phyloP scores from a whole-genome alignment of 2,888 invertebrate genomes.

The Cephus sareptanus region DNA sequence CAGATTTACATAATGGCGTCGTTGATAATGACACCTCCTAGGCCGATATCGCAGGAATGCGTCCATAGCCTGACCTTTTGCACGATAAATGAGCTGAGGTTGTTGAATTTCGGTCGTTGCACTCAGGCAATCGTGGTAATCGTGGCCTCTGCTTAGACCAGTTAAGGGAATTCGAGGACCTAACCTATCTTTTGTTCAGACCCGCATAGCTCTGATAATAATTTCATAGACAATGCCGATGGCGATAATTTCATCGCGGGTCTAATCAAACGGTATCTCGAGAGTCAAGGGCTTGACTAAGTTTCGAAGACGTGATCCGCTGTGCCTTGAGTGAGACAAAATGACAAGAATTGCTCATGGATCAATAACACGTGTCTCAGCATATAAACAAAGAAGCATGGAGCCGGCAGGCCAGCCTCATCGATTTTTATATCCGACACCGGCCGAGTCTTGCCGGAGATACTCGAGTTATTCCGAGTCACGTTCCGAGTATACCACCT shows the following conservation, averaged over 20 bases:
- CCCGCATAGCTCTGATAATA: background rate
- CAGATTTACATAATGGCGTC: background rate
- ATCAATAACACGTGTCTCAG: slow-evolving; percentile 44
- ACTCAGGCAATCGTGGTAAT: background rate
- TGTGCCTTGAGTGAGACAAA: background rate
- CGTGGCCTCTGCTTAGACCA: background rate
- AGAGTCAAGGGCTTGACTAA: background rate
- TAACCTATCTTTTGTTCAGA: background rate
- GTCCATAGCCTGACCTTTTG: background rate
- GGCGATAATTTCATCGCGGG: background rate
- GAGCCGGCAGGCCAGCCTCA: slow-evolving; percentile 42
- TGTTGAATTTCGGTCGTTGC: background rate
- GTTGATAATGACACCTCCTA: background rate
- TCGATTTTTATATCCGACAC: slow-evolving; percentile 41
- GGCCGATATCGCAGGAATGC: background rate
- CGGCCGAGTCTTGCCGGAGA: slow-evolving; percentile 7
- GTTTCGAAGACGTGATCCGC: background rate
- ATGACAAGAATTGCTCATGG: slow-evolving; percentile 16
- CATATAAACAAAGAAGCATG: slow-evolving; percentile 64
- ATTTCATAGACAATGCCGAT: background rate
- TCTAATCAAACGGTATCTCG: background rate
- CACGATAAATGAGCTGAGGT: background rate
- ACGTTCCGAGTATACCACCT: slow-evolving; percentile 27
- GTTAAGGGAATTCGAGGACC: background rate
- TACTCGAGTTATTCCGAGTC: slow-evolving; percentile 29